Percentiles rank a stretch among this genome's conserved stretches.
These are phyloP conservation scores for Plemyria rubiginata DNA, from an alignment of 2,888 invertebrate genomes.

Conservation along the genomic window DNA sequence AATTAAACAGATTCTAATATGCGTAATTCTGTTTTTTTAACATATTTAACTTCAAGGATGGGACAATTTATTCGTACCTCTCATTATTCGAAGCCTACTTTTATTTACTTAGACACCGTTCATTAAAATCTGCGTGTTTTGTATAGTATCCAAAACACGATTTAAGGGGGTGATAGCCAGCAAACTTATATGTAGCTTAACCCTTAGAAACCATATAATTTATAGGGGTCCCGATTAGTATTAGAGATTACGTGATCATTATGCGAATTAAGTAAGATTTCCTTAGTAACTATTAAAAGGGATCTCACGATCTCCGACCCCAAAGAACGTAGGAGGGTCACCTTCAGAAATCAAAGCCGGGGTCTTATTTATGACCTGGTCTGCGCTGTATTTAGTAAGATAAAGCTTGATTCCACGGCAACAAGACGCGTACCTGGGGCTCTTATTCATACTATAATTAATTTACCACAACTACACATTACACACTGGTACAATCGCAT, in stretches of 20 bases:
- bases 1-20: neutral
- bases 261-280: conserved; percentile 75
- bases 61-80: too few relatives aligned
- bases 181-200: conserved; percentile 35
- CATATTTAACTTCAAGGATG: neutral
- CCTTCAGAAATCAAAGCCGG: conserved; percentile 80
- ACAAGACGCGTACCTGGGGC: neutral
- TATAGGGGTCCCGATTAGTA: conserved; percentile 61
- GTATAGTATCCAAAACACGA: neutral
- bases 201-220: conserved; percentile 54
- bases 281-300: conserved; percentile 76
- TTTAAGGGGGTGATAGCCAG: neutral
- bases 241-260: conserved; percentile 69
- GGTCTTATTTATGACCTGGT: conserved; percentile 79
- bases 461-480: too few relatives aligned
- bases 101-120: neutral
- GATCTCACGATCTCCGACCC: conserved; percentile 67
- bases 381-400: conserved; percentile 66
- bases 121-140: conserved; percentile 48
- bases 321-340: conserved; percentile 70
- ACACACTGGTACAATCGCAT: too few relatives aligned
- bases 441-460: too few relatives aligned
- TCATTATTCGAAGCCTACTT: neutral
- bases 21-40: neutral
- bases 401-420: conserved; percentile 47